Base-by-base conservation (phyloP, 2,113 vertebrate species). In the Ellobius talpinus region DNA sequence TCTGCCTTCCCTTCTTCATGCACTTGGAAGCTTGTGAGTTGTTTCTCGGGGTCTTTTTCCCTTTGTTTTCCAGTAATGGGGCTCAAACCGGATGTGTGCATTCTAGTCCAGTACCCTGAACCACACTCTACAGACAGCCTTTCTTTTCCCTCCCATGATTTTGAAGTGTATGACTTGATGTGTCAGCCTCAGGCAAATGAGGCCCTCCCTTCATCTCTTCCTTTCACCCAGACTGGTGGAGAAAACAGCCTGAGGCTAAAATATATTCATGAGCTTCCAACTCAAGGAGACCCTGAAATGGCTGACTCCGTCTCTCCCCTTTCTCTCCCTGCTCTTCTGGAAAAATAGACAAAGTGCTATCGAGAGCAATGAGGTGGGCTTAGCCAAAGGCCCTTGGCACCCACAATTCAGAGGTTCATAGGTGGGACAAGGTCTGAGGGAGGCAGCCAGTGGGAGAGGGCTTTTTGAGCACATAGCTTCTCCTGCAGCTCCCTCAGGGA, bases 1-100 rank as follows among this genome's bases (percentile, higher is more conserved):
- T 42, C 1, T 0, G 70, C 29, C 17, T 13, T 55, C 23, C 0
- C 0, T 10, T 24, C 50, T 31, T 87, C 63, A 3, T 19, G 5
- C 36, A 87, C 8, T 16, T 45, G 1, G 7, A 76, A 87, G 68
- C 12, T 12, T 3, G 13, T 39, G 68, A 8, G 45, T 58, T n/a
- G 5, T 81, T 66, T 93, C 52, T 16, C 7, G 36, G 78, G 31
- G 12, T 33, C 45, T 68, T 61, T 61, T 68, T 88, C 42, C 11
- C 10, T 58, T 21, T 68, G 17, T 65, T 86, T 90, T 39, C 11
- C 66, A 63, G 31, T 70, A 55, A 17, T 47, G 11, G 24, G 55
- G 19, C 78, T 66, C 55, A 42, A 74, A 52, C 42, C 50, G 9
- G 55, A 36, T 31, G 52, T 7, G 5, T 33, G 17, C 31, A 3